Evolutionary conservation across 2,797 vertebrate species (phyloP), one percentile per base, ranked within the genome.

Genomic region (Lycodopsis pacificus): DNA sequence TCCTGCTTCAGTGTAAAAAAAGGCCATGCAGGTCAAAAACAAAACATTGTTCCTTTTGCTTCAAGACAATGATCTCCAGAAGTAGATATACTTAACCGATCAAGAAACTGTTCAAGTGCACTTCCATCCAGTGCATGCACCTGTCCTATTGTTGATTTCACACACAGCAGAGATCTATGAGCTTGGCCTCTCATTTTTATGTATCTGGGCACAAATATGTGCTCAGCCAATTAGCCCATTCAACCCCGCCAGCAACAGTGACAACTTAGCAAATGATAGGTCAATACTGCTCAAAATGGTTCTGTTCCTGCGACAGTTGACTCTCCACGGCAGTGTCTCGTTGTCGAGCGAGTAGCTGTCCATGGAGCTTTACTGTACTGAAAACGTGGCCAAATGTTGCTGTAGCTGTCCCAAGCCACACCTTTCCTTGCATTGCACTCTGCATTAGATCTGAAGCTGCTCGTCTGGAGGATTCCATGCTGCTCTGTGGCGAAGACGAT

Each of bases 281-380:
- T 82, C 56, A 61, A 38, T 81, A 42, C 27, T 40, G 71, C 22
- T 82, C 27, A 67, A 75, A 68, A 66, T 9, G 32, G 22, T 75
- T 61, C 70, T 65, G 25, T 76, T 71, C 65, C 67, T 67, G 65
- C 42, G 17, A 81, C 67, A 76, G 76, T 80, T 73, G 59, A 86
- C 65, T 83, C 36, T 75, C 49, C 34, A 20, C 79, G 67, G 71
- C 66, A 63, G 54, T 20, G 62, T 30, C 72, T 81, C 6, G 0
- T 34, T 69, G 63, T 76, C 71, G 62, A 67, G 64, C 69, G 64
- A 9, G 44, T 68, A 42, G 73, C 64, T 32, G n/a, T 79, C 38
- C 51, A 40, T 73, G 72, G 76, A 90, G 77, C 77, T 88, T 86
- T 83, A 79, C 77, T 86, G 86, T 83, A 25, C 76, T 68, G 68